These are phyloP conservation scores for Frankliniella intonsa DNA, from an alignment of 2,888 invertebrate genomes.

Conservation along the genomic window DNA sequence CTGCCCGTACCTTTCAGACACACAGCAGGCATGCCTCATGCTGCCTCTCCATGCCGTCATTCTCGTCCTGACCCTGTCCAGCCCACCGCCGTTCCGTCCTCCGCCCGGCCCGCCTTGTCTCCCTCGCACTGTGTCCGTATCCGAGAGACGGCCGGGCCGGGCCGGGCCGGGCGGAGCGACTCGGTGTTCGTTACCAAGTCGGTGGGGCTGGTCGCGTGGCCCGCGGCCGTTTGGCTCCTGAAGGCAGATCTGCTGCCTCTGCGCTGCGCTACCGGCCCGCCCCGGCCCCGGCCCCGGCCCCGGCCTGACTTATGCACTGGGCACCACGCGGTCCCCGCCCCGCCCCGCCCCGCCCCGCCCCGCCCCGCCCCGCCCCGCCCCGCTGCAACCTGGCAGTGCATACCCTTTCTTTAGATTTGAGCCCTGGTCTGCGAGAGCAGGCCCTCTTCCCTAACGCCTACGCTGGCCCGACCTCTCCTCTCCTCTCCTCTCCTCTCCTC, in stretches of 20 bases:
- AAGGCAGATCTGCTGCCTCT: neutral
- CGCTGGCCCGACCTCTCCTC: neutral
- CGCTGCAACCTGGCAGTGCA: neutral
- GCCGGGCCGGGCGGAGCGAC: neutral
- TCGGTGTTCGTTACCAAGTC: neutral
- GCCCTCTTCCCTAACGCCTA: neutral
- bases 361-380: neutral
- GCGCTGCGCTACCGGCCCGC: neutral
- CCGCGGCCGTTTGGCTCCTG: neutral
- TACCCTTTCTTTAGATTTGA: neutral
- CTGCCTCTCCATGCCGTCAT: neutral
- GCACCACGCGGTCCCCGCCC: neutral
- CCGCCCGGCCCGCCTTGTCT: neutral
- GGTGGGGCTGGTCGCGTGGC: neutral
- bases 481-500: neutral
- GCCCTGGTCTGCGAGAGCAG: neutral
- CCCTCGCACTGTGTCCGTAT: neutral
- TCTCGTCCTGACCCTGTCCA: neutral
- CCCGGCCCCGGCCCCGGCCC: neutral
- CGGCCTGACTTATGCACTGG: neutral
- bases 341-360: neutral
- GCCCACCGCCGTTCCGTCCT: neutral
- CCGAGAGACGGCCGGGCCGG: neutral
- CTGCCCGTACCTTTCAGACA: neutral
- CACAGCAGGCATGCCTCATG: neutral